These are phyloP conservation scores for Craniophora ligustri DNA, from an alignment of 2,888 invertebrate species.

Conservation along the genomic window DNA sequence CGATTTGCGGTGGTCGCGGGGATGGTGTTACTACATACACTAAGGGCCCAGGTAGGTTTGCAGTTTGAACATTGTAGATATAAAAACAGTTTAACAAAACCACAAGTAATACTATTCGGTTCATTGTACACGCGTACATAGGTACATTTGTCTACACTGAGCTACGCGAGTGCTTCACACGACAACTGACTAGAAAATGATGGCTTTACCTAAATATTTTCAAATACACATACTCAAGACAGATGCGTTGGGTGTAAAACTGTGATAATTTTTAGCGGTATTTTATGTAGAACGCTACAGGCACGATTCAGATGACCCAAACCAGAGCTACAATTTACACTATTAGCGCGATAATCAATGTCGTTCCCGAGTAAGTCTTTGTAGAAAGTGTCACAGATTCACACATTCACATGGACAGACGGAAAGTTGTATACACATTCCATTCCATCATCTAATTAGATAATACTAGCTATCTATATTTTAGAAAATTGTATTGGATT, in stretches of 20 bases:
- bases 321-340: constrained; percentile 79
- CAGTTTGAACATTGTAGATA: constrained; percentile 58
- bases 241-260: constrained; percentile 65
- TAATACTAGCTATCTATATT: constrained; percentile 7
- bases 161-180: constrained; percentile 64
- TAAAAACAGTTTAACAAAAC: constrained; percentile 65
- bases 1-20: constrained; percentile 60
- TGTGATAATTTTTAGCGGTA: constrained; percentile 87
- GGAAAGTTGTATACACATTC: constrained; percentile 54
- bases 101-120: constrained; percentile 58
- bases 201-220: constrained; percentile 63
- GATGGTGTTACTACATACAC: constrained; percentile 84
- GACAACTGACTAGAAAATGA: constrained; percentile 76
- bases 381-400: constrained; percentile 86
- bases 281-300: constrained; percentile 76
- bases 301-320: constrained; percentile 78
- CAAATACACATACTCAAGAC: constrained; percentile 56
- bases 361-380: constrained; percentile 63
- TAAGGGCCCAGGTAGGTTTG: constrained; percentile 74
- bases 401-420: constrained; percentile 68
- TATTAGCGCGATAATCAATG: constrained; percentile 79
- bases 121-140: constrained; percentile 67
- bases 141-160: constrained; percentile 62
- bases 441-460: constrained; percentile 23
- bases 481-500: not conserved